Base-by-base conservation (phyloP, 2,113 vertebrate genomes). In the Oxyura jamaicensis region DNA sequence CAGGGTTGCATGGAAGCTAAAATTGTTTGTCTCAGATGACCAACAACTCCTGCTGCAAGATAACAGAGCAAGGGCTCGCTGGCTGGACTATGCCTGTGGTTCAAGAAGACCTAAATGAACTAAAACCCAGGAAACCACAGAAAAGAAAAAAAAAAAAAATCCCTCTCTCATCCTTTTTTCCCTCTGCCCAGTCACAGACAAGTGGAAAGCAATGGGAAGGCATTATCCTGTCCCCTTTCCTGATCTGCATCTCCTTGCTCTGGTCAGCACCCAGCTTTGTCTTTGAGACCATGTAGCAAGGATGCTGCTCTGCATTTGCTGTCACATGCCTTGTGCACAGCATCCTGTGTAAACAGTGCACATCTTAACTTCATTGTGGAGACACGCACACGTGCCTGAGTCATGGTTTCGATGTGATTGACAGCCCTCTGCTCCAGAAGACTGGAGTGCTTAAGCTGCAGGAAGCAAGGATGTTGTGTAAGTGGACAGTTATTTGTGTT, bases 401-500 rank as follows among this genome's bases (percentile, higher is more conserved):
- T 80, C 94, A 77, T 20, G 26, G 76, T 71, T 75, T 60, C 4
- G 3, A 23, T n/a, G 39, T 83, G 95, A 87, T 31, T 78, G 82
- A 85, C 93, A 97, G 93, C 79, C 60, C 93, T 94, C 90, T 89
- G 88, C 83, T 88, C 77, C 75, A 79, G 63, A 52, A 81, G 71
- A 62, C 77, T 84, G 92, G 65, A 82, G 86, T 84, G 44, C 78
- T 88, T 76, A 81, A 59, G 96, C 88, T 21, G 77, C 87, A 92
- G 78, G 88, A 96, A 97, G 79, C 83, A 60, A 91, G 96, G 73
- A 67, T 85, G 72, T 97, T 98, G 98, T 97, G 96, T 94, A 98
- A 98, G 90, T 26, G 42, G 82, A 39, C 74, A 87, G 91, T 96
- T 98, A 98, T 98, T 98, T 98, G 81, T 97, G 96, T 96, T 89